These are phyloP conservation scores for Galeopterus variegatus DNA, from an alignment of 2,113 vertebrate genomes.

Conservation along the genomic window DNA sequence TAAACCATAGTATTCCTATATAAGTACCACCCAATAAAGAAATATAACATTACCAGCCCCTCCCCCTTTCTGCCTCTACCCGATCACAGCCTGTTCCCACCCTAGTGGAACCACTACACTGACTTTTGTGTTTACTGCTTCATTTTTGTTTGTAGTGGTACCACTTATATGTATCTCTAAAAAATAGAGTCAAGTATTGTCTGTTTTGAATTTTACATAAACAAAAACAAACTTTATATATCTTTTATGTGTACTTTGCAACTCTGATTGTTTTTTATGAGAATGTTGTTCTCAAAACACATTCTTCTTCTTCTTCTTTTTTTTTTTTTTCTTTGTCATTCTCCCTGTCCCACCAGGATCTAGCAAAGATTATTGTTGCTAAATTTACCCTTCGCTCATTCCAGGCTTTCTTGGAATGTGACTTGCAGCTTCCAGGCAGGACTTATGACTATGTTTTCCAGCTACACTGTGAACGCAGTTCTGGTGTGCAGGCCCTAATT, in stretches of 20 bases:
- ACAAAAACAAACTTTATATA: not conserved
- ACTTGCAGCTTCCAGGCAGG: not conserved
- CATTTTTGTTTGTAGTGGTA: not conserved
- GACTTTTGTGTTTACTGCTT: not conserved
- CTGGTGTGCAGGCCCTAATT: not conserved
- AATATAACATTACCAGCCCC: not conserved
- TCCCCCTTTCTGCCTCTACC: not conserved
- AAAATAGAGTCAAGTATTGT: not conserved
- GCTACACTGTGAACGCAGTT: not conserved
- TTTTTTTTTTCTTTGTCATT: not conserved
- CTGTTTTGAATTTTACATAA: not conserved
- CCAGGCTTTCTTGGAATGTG: not conserved
- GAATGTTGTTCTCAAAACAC: conserved; percentile 16
- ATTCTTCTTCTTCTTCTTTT: not conserved
- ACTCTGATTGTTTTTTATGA: not conserved
- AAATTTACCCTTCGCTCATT: not conserved
- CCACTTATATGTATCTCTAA: not conserved
- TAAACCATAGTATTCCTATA: not conserved
- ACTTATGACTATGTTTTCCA: not conserved
- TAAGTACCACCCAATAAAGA: not conserved
- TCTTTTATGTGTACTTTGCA: not conserved
- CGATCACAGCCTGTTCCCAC: not conserved
- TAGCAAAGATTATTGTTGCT: not conserved
- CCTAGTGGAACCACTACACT: not conserved
- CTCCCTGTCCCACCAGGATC: not conserved